Percentiles rank a stretch among this genome's conserved stretches.
These are phyloP conservation scores for Aulostomus chinensis DNA, from an alignment of 2,797 vertebrate genomes.

Conservation along the genomic window DNA sequence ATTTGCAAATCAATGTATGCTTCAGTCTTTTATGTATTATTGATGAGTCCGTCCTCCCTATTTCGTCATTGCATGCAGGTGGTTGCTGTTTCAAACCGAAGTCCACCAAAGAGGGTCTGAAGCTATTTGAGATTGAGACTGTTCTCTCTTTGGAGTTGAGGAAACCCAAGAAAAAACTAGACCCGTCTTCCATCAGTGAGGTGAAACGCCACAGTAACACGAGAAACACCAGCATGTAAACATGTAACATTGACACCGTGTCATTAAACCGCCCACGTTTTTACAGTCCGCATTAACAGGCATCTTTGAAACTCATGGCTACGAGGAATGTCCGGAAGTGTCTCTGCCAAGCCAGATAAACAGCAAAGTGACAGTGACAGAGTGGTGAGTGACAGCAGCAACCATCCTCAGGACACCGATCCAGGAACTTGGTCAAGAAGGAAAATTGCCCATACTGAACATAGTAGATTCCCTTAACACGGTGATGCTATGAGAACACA, in stretches of 20 bases:
- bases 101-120: conserved; percentile 60
- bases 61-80: conserved; percentile 56
- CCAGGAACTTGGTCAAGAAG: background rate
- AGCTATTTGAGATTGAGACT: conserved; percentile 74
- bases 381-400: conserved; percentile 45
- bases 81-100: conserved; percentile 75
- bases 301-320: conserved; percentile 30
- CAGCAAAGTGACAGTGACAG: conserved; percentile 50
- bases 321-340: conserved; percentile 58
- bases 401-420: no score
- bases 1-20: no score
- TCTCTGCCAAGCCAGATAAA: conserved; percentile 55
- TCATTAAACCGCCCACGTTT: no score
- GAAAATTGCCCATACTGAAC: no score
- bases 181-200: conserved; percentile 40
- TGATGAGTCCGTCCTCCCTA: background rate
- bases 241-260: background rate
- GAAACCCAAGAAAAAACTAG: conserved; percentile 53
- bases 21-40: background rate
- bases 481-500: background rate
- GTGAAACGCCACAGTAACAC: no score
- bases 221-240: no score
- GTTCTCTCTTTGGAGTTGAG: conserved; percentile 68
- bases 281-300: conserved; percentile 32
- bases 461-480: no score